Evolutionary conservation across 2,797 vertebrate species (phyloP).

Genomic region (Pantherophis alleghaniensis): DNA sequence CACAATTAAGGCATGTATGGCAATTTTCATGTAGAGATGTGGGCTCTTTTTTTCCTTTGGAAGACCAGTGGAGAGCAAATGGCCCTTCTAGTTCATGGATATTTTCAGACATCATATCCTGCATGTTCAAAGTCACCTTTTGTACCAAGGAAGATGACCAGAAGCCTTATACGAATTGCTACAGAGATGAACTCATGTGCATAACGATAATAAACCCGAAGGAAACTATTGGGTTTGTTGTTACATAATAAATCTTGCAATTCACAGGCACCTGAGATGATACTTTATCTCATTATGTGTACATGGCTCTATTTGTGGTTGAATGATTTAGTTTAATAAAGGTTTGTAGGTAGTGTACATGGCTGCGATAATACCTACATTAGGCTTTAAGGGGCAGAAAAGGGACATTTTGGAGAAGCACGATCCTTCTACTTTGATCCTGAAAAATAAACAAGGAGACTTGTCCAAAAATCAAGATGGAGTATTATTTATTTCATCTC

Average conservation of each 20-base stretch:
- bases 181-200: conserved; percentile 15
- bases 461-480: neutral
- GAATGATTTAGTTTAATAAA: conserved; percentile 17
- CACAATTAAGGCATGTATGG: neutral
- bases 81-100: neutral
- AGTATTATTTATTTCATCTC: neutral
- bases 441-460: neutral
- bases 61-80: neutral
- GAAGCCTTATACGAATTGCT: conserved; percentile 17
- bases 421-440: neutral
- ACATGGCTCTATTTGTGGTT: neutral
- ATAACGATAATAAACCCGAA: conserved; percentile 25
- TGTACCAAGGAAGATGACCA: neutral
- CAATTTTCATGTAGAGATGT: neutral
- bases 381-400: conserved; percentile 1
- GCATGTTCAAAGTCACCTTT: conserved; percentile 9
- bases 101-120: neutral
- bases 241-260: conserved; percentile 17
- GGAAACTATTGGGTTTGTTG: conserved; percentile 1
- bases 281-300: neutral
- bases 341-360: neutral
- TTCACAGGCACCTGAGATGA: neutral
- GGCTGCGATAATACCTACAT: neutral
- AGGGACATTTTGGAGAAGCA: neutral
- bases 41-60: neutral